phyloP scores from a whole-genome alignment of 2,113 vertebrate species.

The Pterophyllum scalare region DNA sequence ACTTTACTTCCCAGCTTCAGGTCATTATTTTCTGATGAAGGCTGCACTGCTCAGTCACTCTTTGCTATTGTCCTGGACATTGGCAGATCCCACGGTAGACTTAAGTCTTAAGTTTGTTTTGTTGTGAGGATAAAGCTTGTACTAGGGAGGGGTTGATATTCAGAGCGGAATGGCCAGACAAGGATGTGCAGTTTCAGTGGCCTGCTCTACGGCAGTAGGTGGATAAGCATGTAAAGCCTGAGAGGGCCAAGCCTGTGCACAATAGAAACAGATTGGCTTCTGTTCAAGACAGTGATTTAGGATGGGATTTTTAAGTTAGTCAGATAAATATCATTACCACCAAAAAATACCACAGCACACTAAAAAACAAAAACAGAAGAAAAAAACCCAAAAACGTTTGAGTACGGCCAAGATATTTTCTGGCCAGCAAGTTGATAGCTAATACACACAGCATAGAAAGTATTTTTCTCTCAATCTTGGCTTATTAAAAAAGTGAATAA shows the following conservation, averaged over 20 bases:
- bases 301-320: constrained; percentile 21
- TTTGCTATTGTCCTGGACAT: background rate
- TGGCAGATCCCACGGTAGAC: background rate
- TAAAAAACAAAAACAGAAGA: background rate
- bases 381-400: background rate
- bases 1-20: background rate
- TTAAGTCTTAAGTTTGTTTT: background rate
- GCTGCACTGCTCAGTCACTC: background rate
- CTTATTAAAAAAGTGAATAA: constrained; percentile 61
- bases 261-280: background rate
- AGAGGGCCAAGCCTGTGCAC: background rate
- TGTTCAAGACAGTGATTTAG: background rate
- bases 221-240: background rate
- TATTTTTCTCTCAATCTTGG: constrained; percentile 28
- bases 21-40: background rate
- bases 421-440: constrained; percentile 31
- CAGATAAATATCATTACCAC: constrained; percentile 13
- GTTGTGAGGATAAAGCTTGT: background rate
- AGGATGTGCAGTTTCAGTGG: background rate
- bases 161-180: background rate
- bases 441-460: constrained; percentile 27
- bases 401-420: constrained; percentile 28
- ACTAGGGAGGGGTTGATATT: background rate
- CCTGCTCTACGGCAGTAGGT: background rate
- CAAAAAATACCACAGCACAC: background rate